Conservation (phyloP, 1,140 invertebrate species). For the Neocloeon triangulifer region DNA sequence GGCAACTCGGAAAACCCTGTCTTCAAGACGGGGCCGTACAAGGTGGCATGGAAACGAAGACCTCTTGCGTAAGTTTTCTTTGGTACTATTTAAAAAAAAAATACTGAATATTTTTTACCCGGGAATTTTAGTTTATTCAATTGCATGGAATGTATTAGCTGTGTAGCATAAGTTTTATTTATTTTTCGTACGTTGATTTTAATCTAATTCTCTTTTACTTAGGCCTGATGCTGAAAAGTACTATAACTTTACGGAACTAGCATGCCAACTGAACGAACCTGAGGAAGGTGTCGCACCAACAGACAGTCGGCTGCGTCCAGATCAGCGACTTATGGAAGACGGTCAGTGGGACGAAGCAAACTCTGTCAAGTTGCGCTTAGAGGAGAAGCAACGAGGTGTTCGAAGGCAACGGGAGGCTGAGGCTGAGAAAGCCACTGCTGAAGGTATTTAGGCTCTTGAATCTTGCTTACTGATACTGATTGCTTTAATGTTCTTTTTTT, state of each 20-base stretch:
- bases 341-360: slow-evolving; percentile 94
- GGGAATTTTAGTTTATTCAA: slow-evolving; percentile 4
- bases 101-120: neutral
- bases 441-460: slow-evolving; percentile 34
- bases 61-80: slow-evolving; percentile 36
- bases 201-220: slow-evolving; percentile 12
- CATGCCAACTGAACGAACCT: slow-evolving; percentile 87
- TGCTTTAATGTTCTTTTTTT: neutral
- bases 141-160: slow-evolving; percentile 5
- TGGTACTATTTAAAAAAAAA: slow-evolving; percentile 1
- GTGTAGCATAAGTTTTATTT: neutral
- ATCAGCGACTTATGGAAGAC: slow-evolving; percentile 95
- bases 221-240: slow-evolving; percentile 51
- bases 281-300: slow-evolving; percentile 88
- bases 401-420: slow-evolving; percentile 51
- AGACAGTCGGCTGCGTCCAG: slow-evolving; percentile 78
- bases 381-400: slow-evolving; percentile 78
- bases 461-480: neutral
- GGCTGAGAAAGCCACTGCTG: slow-evolving; percentile 49
- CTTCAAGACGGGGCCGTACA: slow-evolving; percentile 73
- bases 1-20: slow-evolving; percentile 55
- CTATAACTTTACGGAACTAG: slow-evolving; percentile 88
- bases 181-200: slow-evolving; percentile 2
- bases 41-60: slow-evolving; percentile 65
- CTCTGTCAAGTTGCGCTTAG: slow-evolving; percentile 65